Evolutionary conservation across 37 sponge, comb jelly and placozoan species (phyloP), one percentile per base, ranked within the genome.

Genomic region (Trichoplax adhaerens): DNA sequence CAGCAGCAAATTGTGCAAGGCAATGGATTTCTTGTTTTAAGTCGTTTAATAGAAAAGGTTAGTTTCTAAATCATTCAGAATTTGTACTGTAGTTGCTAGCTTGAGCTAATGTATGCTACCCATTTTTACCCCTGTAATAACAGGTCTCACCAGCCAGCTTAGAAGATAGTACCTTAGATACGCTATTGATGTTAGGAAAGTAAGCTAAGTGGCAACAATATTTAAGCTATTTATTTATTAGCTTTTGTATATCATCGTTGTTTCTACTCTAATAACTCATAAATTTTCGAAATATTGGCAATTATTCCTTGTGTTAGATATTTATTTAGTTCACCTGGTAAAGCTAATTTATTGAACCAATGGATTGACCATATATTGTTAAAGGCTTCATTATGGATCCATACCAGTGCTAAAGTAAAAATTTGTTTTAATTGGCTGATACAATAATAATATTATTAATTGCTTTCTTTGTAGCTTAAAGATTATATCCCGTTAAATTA

Each of bases 1-100:
- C 72, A 71, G 64, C 72, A 61, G 7, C 72, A 71, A n/a, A 71
- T 71, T 58, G 58, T 71, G 61, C 72, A 52, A 5, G 8, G 7
- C 12, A 7, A 57, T 5, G 72, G 72, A 5, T 71, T 71, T 48
- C 64, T 71, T 10, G 63, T 29, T 70, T n/a, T 54, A 29, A 29
- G 71, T 12, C 71, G 75, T 62, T 71, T 84, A 56, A 66, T 87
- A 48, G 74, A 77, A 62, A 87, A 77, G 78, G 85, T 84, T n/a
- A 0, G 29, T 48, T 3, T 8, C 29, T 29, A 29, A 29, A 29
- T 29, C 29, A 29, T 29, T 29, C 29, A 29, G 29, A 29, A 29
- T 29, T 29, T 29, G 29, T 29, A 29, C 29, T 29, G 29, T 29
- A 29, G 29, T 29, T 29, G 29, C 29, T 29, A 29, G 29, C 29